A percentile compares a stretch with the other conserved stretches of the same genome.
Evolutionary conservation across 2,797 vertebrate species (phyloP).

Genomic region (Sebastes diaconus): DNA sequence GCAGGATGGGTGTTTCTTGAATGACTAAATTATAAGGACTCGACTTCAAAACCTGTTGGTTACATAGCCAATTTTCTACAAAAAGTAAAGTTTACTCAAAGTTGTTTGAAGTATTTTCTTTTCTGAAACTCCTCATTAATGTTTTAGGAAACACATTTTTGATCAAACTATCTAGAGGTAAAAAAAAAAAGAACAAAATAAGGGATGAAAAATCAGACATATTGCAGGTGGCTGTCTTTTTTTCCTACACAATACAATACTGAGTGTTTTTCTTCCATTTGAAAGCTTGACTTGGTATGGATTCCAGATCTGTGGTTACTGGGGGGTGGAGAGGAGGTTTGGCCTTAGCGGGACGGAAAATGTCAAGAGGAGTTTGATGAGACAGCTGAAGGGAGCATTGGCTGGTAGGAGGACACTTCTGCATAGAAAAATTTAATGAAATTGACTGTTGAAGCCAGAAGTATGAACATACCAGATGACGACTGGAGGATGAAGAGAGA

Average conservation of each 20-base stretch:
- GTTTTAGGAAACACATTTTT: background rate
- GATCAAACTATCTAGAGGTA: background rate
- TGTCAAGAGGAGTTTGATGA: slow-evolving; percentile 19
- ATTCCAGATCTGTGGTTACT: background rate
- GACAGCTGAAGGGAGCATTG: slow-evolving; percentile 12
- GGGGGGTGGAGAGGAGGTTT: slow-evolving; percentile 6
- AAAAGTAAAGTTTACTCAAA: background rate
- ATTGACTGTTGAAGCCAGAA: slow-evolving; percentile 21
- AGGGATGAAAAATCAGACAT: background rate
- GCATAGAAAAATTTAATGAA: slow-evolving; percentile 15
- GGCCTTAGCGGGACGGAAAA: slow-evolving; percentile 27
- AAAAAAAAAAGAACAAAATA: background rate
- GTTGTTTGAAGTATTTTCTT: background rate
- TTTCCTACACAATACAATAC: background rate
- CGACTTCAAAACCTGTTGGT: background rate
- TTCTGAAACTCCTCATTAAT: background rate
- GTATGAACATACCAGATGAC: slow-evolving; percentile 20
- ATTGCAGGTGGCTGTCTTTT: background rate
- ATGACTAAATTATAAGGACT: background rate
- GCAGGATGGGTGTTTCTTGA: background rate
- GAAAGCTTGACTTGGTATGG: background rate
- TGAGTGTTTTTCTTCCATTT: background rate
- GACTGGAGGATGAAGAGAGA: slow-evolving; percentile 16
- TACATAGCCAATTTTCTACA: background rate
- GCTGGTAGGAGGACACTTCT: background rate